Percentiles rank a stretch among this genome's conserved stretches.
Conservation (phyloP, 2,113 vertebrate species). For the Mellivora capensis region DNA sequence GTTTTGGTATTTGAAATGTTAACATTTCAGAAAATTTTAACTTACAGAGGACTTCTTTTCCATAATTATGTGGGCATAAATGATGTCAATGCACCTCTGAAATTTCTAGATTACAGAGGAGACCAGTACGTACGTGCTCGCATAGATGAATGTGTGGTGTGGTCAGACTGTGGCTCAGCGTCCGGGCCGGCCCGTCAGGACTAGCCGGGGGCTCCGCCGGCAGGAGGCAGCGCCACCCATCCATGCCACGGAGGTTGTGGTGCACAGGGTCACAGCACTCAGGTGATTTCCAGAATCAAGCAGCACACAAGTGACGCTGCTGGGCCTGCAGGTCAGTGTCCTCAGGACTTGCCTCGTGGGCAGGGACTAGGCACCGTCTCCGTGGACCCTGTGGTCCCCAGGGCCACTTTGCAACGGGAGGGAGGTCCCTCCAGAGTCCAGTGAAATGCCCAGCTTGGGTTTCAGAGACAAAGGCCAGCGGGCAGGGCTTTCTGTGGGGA, state of each 20-base stretch:
- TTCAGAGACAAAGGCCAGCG: not conserved
- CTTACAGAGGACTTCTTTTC: not conserved
- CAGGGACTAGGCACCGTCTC: not conserved
- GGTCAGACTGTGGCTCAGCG: not conserved
- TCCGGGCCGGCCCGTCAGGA: accelerated
- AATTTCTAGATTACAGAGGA: not conserved
- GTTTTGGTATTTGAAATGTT: not conserved
- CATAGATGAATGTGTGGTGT: accelerated
- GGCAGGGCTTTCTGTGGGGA: not conserved
- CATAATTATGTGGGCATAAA: not conserved
- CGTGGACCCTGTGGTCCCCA: accelerated
- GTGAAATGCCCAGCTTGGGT: not conserved
- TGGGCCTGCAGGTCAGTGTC: not conserved
- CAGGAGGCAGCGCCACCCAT: not conserved
- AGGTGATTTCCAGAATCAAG: not conserved
- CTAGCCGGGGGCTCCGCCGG: not conserved
- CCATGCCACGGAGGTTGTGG: not conserved
- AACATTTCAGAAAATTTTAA: not conserved
- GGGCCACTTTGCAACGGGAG: not conserved
- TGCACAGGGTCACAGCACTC: not conserved
- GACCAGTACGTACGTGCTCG: accelerated
- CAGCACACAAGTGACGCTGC: not conserved
- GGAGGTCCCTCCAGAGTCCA: not conserved
- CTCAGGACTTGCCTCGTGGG: not conserved
- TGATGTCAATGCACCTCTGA: not conserved